Conservation (phyloP, 2,113 vertebrate species). For the Oncorhynchus clarkii region DNA sequence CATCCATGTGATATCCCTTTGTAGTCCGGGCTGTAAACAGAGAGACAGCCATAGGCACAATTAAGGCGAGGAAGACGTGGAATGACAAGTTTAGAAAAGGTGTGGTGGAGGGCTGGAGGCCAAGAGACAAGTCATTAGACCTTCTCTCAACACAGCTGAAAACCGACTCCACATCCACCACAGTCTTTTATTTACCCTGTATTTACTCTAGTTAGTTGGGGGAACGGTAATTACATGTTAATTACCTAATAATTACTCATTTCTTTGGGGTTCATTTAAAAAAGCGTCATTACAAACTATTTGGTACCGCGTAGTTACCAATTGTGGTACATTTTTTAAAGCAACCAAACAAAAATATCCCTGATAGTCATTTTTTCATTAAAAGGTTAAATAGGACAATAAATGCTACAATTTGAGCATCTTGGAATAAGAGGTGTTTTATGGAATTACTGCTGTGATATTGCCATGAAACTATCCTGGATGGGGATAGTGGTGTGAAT, state of each 20-base stretch:
- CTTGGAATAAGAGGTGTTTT: background rate
- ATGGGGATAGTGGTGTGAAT: background rate
- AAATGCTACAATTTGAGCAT: background rate
- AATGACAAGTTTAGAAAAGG: background rate
- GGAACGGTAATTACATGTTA: background rate
- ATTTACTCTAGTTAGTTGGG: background rate
- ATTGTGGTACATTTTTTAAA: background rate
- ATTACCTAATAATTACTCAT: background rate
- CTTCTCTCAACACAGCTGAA: too few relatives aligned
- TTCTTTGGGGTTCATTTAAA: background rate
- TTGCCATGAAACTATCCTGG: background rate
- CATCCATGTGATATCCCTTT: background rate
- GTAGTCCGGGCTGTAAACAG: background rate
- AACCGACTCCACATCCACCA: too few relatives aligned
- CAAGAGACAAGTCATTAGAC: background rate
- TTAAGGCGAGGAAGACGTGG: background rate
- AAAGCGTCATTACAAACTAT: background rate
- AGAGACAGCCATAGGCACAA: background rate
- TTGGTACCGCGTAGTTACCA: background rate
- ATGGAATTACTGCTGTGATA: too few relatives aligned
- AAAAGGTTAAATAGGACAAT: background rate
- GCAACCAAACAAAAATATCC: background rate
- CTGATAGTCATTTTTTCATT: background rate
- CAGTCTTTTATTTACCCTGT: background rate
- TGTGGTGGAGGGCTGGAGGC: background rate